Base-by-base conservation (phyloP, 2,113 vertebrate genomes). In the Psilopogon haemacephalus region DNA sequence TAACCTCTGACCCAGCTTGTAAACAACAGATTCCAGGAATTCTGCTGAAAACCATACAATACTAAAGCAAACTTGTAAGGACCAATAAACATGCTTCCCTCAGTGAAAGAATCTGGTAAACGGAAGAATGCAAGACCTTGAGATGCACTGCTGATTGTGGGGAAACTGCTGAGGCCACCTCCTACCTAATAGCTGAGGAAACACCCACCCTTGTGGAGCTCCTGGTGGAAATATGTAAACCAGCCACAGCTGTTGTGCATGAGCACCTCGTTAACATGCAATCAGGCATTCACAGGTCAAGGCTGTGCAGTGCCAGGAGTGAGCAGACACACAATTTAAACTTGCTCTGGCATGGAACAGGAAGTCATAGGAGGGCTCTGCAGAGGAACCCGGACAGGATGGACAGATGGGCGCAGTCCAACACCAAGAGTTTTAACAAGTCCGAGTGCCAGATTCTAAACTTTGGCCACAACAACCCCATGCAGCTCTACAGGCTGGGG, bases 1-100 rank as follows among this genome's bases (percentile, higher is more conserved):
- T 84, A 89, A 92, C 92, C 90, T 84, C 89, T 95, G 94, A 88
- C 91, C 95, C 60, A 88, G 91, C 73, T 84, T 93, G 88, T 97
- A 97, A 97, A 97, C 94, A 96, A 62, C 52, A 83, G 73, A 96
- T 97, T 96, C 97, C 96, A 97, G 95, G 97, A 96, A 97, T 96
- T 97, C 95, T 97, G 76, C 88, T 95, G 86, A 76, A 94, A 96
- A 86, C 84, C 58, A 86, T 93, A 88, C 72, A 86, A 91, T 91
- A 84, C 89, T 40, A 74, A 82, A 44, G 73, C 90, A 89, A 95
- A 96, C 92, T 55, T 55, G 54, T 71, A 74, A 63, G 91, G 76
- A 62, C 90, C 91, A 85, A 74, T 95, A 95, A 96, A 95, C 83
- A 91, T 24, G 60, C 63, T 96, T 96, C 72, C 86, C 60, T 96